These are phyloP conservation scores for Nomada fabriciana DNA, from an alignment of 2,888 invertebrate genomes.

Conservation along the genomic window DNA sequence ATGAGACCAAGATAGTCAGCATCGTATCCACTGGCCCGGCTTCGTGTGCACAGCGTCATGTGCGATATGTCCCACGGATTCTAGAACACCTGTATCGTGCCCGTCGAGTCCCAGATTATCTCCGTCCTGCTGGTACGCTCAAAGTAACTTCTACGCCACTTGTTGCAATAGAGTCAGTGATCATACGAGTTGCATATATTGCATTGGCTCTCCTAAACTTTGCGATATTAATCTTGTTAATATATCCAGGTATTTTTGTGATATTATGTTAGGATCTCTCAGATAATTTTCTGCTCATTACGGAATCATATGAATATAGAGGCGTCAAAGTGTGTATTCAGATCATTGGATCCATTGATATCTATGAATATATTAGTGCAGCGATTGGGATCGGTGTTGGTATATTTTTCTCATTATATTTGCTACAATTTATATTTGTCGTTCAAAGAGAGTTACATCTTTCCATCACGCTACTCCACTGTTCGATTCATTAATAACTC, in stretches of 20 bases:
- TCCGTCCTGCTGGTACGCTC: not conserved
- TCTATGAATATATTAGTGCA: too few relatives aligned
- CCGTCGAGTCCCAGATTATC: slow-evolving; percentile 6
- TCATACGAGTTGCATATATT: not conserved
- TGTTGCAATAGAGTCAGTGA: slow-evolving; percentile 13
- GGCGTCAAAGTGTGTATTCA: too few relatives aligned
- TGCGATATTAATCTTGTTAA: not conserved
- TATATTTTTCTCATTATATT: too few relatives aligned
- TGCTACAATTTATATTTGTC: too few relatives aligned
- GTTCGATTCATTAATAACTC: too few relatives aligned
- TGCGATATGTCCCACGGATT: slow-evolving; percentile 28
- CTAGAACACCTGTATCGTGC: slow-evolving; percentile 21
- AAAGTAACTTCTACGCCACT: slow-evolving; percentile 14
- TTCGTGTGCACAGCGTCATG: slow-evolving; percentile 8
- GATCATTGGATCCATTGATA: too few relatives aligned
- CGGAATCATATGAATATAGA: too few relatives aligned
- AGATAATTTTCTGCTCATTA: too few relatives aligned
- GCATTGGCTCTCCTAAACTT: not conserved
- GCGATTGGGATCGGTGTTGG: too few relatives aligned
- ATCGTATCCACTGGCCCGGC: slow-evolving; percentile 14
- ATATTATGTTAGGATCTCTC: not conserved
- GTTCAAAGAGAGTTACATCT: too few relatives aligned
- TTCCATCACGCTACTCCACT: too few relatives aligned
- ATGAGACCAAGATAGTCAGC: slow-evolving; percentile 4
- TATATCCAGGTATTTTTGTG: not conserved